These are phyloP conservation scores for Pseudochirops corinnae DNA, from an alignment of 2,797 vertebrate species.

Conservation along the genomic window DNA sequence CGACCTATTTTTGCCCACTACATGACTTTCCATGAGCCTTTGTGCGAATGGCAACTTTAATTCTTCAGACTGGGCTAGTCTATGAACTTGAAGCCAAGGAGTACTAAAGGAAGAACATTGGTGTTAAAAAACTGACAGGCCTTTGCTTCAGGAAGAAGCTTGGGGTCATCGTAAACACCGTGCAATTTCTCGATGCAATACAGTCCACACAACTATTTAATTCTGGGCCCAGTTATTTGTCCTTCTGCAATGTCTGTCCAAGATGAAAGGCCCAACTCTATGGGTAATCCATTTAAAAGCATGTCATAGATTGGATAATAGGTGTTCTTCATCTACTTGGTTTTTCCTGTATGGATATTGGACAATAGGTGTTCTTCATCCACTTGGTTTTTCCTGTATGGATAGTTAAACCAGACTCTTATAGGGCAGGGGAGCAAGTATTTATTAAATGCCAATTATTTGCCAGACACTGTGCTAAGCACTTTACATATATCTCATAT, in stretches of 20 bases:
- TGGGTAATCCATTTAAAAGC: not conserved
- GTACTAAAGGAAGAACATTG: not conserved
- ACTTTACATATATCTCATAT: not conserved
- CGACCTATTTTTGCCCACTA: not conserved
- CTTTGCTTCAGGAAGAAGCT: not conserved
- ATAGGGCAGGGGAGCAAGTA: not conserved
- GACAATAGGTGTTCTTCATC: not conserved
- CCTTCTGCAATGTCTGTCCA: not conserved
- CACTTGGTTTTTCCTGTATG: not conserved
- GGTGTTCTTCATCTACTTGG: not conserved
- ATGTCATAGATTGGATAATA: not conserved
- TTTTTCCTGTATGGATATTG: not conserved
- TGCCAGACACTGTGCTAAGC: not conserved
- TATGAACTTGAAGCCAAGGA: not conserved
- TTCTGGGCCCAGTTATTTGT: not conserved
- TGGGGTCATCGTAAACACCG: not conserved
- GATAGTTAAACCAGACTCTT: not conserved
- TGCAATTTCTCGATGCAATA: not conserved
- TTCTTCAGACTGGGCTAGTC: not conserved
- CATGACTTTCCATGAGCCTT: not conserved
- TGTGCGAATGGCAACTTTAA: not conserved
- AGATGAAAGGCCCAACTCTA: not conserved
- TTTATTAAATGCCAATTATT: not conserved
- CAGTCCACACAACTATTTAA: not conserved
- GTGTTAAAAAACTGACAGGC: not conserved